Evolutionary conservation across 2,113 vertebrate genomes (phyloP).

Genomic region (Nyctibius bracteatus): DNA sequence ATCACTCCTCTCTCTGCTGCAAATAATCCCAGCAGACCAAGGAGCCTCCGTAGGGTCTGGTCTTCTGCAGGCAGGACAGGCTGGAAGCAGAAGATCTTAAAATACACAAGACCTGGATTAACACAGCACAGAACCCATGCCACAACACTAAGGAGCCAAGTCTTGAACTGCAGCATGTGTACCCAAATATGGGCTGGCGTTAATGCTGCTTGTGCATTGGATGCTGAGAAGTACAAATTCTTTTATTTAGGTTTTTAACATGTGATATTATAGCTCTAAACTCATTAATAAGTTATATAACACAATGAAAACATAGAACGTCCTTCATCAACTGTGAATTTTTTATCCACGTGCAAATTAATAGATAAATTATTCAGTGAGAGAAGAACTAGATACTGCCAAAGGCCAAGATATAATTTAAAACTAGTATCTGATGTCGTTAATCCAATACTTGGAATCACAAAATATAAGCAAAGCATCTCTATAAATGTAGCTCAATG

Average conservation of each 20-base stretch:
- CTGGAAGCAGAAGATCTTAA: neutral
- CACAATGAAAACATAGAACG: neutral
- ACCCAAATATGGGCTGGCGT: accelerated
- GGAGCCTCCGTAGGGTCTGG: neutral
- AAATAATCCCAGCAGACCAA: neutral
- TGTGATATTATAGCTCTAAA: neutral
- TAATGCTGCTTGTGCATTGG: neutral
- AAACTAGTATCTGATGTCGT: neutral
- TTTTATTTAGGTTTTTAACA: neutral
- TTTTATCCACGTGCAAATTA: neutral
- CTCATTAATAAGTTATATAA: neutral
- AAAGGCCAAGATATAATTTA: neutral
- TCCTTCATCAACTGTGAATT: neutral
- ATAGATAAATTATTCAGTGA: neutral
- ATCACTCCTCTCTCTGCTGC: neutral
- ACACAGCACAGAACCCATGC: neutral
- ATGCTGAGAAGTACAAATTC: neutral
- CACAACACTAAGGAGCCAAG: neutral
- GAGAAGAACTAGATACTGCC: neutral
- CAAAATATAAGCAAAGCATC: neutral
- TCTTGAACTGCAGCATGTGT: neutral
- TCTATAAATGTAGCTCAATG: neutral
- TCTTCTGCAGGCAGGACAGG: neutral
- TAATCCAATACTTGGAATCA: neutral
- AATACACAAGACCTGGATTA: neutral